phyloP scores from a whole-genome alignment of 2,888 invertebrate species.

The Standfussiana lucernea region DNA sequence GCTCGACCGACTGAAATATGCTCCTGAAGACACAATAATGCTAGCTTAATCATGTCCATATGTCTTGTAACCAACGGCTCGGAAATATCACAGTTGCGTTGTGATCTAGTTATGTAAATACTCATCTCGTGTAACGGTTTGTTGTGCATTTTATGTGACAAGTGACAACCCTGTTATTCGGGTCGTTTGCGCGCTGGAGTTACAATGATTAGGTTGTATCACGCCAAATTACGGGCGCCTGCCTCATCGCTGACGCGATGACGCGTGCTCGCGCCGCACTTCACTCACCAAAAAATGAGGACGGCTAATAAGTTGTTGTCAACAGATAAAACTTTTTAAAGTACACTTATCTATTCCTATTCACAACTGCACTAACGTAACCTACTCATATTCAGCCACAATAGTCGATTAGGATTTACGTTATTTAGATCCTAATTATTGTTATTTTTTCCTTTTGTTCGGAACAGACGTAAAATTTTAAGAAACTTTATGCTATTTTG shows the following conservation, averaged over 20 bases:
- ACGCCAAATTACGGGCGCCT: slow-evolving; percentile 37
- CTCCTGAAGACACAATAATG: slow-evolving; percentile 76
- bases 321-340: background rate
- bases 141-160: slow-evolving; percentile 57
- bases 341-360: too few relatives aligned
- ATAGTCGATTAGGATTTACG: background rate
- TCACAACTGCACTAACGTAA: background rate
- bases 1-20: slow-evolving; percentile 72
- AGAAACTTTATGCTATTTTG: background rate
- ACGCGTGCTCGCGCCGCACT: slow-evolving; percentile 20
- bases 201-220: slow-evolving; percentile 56
- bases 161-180: slow-evolving; percentile 50
- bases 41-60: slow-evolving; percentile 75
- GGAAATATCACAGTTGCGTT: slow-evolving; percentile 71
- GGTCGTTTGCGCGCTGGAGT: slow-evolving; percentile 42
- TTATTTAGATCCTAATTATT: background rate
- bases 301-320: background rate
- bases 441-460: background rate
- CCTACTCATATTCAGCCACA: background rate
- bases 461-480: background rate
- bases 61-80: slow-evolving; percentile 71
- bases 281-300: background rate
- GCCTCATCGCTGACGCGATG: slow-evolving; percentile 25
- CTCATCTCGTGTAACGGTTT: slow-evolving; percentile 41
- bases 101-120: slow-evolving; percentile 67